Percentiles rank a stretch among this genome's conserved stretches.
These are phyloP conservation scores for Mionectes olivaceus DNA, from an alignment of 2,797 vertebrate species.

Conservation along the genomic window DNA sequence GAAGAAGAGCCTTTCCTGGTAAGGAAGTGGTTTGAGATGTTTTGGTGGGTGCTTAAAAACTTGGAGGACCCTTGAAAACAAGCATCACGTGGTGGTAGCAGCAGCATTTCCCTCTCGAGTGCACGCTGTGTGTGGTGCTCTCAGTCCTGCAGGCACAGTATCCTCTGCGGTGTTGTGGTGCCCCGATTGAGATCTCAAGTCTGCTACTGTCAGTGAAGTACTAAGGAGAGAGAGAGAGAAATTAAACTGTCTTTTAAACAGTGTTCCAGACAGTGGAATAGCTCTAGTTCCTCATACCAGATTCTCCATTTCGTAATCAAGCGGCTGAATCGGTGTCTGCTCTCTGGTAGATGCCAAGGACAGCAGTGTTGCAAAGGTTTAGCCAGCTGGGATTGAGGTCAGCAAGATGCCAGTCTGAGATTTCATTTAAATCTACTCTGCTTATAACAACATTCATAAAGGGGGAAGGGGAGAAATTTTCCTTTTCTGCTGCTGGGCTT, in stretches of 20 bases:
- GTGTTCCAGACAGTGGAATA: neutral
- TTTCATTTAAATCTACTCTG: neutral
- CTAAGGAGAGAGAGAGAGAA: neutral
- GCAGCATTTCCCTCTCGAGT: neutral
- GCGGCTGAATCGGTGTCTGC: neutral
- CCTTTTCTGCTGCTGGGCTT: neutral
- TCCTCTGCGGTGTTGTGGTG: neutral
- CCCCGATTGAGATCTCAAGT: neutral
- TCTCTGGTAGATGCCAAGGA: neutral
- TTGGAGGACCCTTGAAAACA: neutral
- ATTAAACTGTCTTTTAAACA: neutral
- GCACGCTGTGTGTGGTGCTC: neutral
- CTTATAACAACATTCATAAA: neutral
- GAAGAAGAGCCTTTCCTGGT: neutral
- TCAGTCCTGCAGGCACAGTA: neutral
- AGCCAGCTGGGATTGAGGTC: neutral
- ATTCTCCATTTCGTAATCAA: neutral
- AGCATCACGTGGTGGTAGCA: neutral
- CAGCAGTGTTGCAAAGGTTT: neutral
- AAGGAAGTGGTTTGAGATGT: neutral
- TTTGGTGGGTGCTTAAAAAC: neutral
- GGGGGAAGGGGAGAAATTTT: neutral
- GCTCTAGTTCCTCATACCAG: constrained; percentile 24
- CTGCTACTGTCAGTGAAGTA: neutral
- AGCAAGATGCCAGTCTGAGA: neutral